Percentiles rank a stretch among this genome's conserved stretches.
phyloP scores from a whole-genome alignment of 2,888 invertebrate species.

The Sinelater perroti region DNA sequence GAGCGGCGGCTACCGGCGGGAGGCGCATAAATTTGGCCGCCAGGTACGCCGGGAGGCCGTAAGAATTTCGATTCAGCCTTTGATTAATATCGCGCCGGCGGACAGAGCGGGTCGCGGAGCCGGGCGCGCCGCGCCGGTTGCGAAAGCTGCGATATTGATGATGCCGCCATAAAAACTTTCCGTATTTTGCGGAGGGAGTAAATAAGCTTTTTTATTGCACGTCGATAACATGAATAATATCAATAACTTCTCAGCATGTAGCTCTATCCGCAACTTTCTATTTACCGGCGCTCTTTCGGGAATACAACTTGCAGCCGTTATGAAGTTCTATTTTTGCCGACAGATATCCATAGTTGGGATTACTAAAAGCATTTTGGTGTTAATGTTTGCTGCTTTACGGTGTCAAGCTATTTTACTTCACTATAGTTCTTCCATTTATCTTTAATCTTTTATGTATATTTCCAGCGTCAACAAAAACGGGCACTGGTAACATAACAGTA shows the following conservation, averaged over 20 bases:
- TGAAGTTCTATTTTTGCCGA: no score
- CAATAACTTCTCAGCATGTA: conserved; percentile 18
- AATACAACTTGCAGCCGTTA: background rate
- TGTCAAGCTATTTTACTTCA: no score
- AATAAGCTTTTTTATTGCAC: conserved; percentile 29
- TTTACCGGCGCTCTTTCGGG: conserved; percentile 1
- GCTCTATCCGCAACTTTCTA: conserved; percentile 10
- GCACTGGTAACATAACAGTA: no score
- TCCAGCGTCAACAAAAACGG: no score
- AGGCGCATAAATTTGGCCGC: conserved; percentile 17
- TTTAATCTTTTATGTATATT: no score
- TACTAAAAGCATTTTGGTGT: no score
- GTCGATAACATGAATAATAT: conserved; percentile 28
- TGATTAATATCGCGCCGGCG: conserved; percentile 22
- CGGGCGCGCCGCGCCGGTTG: conserved; percentile 12
- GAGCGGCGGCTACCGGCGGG: conserved; percentile 20
- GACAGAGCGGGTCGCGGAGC: conserved; percentile 16
- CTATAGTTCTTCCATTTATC: no score
- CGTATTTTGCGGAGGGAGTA: conserved; percentile 17
- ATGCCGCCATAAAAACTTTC: conserved; percentile 25
- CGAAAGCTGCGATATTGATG: conserved; percentile 29
- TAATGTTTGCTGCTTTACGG: no score
- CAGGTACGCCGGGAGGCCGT: conserved; percentile 11
- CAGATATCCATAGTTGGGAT: no score
- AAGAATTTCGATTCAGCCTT: conserved; percentile 25